Base-by-base conservation (phyloP, 2,888 invertebrate species). In the Drosophila anomalata region DNA sequence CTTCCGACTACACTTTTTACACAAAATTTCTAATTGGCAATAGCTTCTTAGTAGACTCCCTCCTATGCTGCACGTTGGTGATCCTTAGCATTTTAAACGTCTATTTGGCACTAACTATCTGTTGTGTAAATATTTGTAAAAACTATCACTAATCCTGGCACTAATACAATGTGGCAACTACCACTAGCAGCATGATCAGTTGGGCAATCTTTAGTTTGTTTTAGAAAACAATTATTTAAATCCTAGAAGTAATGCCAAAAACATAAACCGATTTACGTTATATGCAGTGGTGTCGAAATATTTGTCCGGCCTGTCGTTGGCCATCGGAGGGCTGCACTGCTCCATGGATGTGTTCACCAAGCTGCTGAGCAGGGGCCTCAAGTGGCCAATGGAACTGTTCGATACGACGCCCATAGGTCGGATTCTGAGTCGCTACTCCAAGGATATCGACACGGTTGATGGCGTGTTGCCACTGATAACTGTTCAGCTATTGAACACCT, bases 341-440 rank as follows among this genome's bases (percentile, higher is more conserved):
- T 95, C 96, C 84, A 91, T 90, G 87, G 88, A 92, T 56, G 92
- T 95, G 89, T 95, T 95, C 92, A 90, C 91, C 73, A 89, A 91
- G 51, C 92, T 96, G 90, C 92, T 96, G 88, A 84, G 89, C 60
- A 93, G 93, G 88, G 93, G 96, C 75, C 90, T 96, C 77, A 93
- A 93, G 89, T 93, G 94, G 87, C 96, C 96, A 59, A 93, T 96
- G 92, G 93, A 94, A 89, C 94, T 96, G 93, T 96, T 95, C 92
- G 96, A 96, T 91, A 94, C 94, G 81, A 96, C 96, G 59, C 96
- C 96, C 47, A 83, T 94, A 76, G 96, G 96, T 90, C 93, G 96
- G 79, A 94, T 96, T 82, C 92, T 96, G 48, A 94, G 94, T 91
- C 93, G 95, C 74, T 94, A 94, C 90, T 93, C 94, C 71, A 93